Conservation (phyloP, 2,888 invertebrate genomes). For the Pyrrhopygopsis socrates region DNA sequence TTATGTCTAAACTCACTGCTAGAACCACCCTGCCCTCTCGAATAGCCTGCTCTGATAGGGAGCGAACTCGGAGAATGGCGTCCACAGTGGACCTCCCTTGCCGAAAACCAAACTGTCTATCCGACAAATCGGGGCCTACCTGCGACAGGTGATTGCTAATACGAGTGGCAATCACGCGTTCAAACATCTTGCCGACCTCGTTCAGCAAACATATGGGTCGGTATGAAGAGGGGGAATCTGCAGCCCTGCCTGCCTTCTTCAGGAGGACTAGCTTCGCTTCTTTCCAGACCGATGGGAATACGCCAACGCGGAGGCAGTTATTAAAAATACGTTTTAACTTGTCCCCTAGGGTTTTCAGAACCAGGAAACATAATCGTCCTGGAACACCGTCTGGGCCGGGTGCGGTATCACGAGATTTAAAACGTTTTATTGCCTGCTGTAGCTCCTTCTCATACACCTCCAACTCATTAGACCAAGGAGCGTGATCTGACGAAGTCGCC, state of each 20-base stretch:
- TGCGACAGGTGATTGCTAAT: neutral
- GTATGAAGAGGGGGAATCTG: neutral
- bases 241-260: conserved; percentile 37
- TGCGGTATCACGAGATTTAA: neutral
- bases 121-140: neutral
- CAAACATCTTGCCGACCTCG: neutral
- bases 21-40: conserved; percentile 48
- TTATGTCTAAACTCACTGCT: conserved; percentile 63
- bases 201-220: conserved; percentile 48
- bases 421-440: neutral
- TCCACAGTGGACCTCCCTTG: conserved; percentile 25
- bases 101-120: conserved; percentile 1
- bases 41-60: conserved; percentile 13
- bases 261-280: conserved; percentile 33
- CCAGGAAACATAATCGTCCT: neutral
- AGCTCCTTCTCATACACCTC: neutral
- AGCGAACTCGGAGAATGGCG: conserved; percentile 29
- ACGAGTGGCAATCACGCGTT: neutral
- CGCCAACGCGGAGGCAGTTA: neutral
- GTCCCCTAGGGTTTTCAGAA: neutral
- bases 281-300: conserved; percentile 53
- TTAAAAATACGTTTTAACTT: neutral
- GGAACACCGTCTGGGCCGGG: conserved; percentile 9
- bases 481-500: neutral
- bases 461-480: neutral